A percentile compares a stretch with the other conserved stretches of the same genome.
Evolutionary conservation across 2,888 invertebrate genomes (phyloP).

Genomic region (Coelinius sp.): DNA sequence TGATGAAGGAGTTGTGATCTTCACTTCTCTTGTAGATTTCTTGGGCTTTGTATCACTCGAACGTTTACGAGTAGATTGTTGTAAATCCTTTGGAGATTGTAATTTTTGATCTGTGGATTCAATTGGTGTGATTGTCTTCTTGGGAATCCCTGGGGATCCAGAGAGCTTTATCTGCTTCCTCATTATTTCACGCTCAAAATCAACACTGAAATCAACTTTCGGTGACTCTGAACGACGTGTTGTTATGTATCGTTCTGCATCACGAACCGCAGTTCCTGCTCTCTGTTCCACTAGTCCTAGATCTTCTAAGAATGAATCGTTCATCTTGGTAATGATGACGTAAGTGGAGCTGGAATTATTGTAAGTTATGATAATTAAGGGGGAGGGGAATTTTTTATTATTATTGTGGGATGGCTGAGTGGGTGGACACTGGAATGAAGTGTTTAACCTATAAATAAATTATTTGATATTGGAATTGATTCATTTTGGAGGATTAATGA

Average conservation of each 20-base stretch:
- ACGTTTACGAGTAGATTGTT: background rate
- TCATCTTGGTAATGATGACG: slow-evolving; percentile 48
- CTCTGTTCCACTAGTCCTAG: slow-evolving; percentile 53
- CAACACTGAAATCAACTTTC: background rate
- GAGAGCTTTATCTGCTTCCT: slow-evolving; percentile 19
- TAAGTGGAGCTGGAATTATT: background rate
- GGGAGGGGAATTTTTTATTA: background rate
- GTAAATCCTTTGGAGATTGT: background rate
- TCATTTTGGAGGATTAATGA: background rate
- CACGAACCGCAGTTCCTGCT: slow-evolving; percentile 32
- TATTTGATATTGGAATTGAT: background rate
- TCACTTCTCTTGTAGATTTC: slow-evolving; percentile 17
- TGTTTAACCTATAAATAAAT: slow-evolving; percentile 4
- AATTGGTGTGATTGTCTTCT: slow-evolving; percentile 25
- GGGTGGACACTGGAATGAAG: background rate
- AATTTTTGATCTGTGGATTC: slow-evolving; percentile 1
- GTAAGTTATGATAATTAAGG: background rate
- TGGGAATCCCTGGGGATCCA: background rate
- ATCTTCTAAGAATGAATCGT: slow-evolving; percentile 65
- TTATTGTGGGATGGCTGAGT: background rate
- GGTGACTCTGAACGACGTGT: slow-evolving; percentile 48
- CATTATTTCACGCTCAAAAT: slow-evolving; percentile 33
- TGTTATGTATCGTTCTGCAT: slow-evolving; percentile 57
- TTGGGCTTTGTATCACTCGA: background rate
- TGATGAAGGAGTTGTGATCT: background rate